Base-by-base conservation (phyloP, 2,888 invertebrate genomes). In the Mythimna impura region DNA sequence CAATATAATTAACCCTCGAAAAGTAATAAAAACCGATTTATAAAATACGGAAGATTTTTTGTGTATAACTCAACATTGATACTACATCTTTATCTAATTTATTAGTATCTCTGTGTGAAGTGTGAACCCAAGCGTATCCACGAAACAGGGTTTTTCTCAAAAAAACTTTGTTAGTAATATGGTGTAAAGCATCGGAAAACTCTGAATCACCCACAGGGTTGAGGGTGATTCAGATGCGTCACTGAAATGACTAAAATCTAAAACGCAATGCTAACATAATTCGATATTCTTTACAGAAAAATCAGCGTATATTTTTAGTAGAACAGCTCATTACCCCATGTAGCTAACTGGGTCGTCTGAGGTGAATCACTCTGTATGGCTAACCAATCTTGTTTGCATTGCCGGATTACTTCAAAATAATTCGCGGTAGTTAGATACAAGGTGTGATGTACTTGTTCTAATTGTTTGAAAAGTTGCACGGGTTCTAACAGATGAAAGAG, bases 251-350 rank as follows among this genome's bases (percentile, higher is more conserved):
- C 43, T 70, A 68, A 60, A 66, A 71, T 12, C 70, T 73, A 55
- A 71, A 73, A 83, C 50, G 54, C 55, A 58, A 66, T 12, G 14
- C 58, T 57, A 61, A 14, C 55, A 55, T 68, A 62, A 79, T 70
- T 73, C 57, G 61, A 71, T 80, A 81, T 78, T 67, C 34, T 61
- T 66, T 79, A 68, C 64, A 67, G 58, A 78, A 80, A 84, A 80
- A 82, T 66, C 52, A 25, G 55, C 55, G 55, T 71, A 72, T 80
- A 87, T 86, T 85, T 86, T 79, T 84, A 86, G 81, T 78, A 68
- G 52, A 57, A 64, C 63, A 66, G 58, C 79, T 82, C 84, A 81
- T 78, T 73, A 78, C 68, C 64, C 72, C 81, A 80, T 80, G 74
- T 66, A 71, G 75, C 58, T 76, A 84, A 81, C 73, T 81, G 74